Evolutionary conservation across 2,113 vertebrate species (phyloP).

Genomic region (Python bivittatus): DNA sequence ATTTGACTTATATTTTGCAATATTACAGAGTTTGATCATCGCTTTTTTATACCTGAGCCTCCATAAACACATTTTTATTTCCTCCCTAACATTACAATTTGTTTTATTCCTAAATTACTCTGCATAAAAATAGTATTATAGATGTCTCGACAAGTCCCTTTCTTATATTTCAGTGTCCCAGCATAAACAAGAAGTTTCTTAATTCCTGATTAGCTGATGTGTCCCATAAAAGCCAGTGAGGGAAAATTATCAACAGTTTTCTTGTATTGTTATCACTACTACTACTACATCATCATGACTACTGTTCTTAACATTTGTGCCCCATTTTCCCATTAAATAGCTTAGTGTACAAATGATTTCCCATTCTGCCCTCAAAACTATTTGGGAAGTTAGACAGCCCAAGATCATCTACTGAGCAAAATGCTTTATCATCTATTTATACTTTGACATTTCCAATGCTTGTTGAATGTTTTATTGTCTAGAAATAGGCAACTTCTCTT

Average conservation of each 20-base stretch:
- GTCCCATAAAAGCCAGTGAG: not conserved
- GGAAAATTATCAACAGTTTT: not conserved
- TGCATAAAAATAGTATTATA: not conserved
- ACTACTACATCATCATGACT: not conserved
- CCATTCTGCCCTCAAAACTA: not conserved
- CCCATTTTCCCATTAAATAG: not conserved
- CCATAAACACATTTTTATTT: not conserved
- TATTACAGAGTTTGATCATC: not conserved
- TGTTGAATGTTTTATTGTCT: not conserved
- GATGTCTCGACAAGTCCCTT: not conserved
- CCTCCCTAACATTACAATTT: not conserved
- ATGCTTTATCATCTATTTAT: not conserved
- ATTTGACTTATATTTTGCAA: slow-evolving; percentile 9
- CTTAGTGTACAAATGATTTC: not conserved
- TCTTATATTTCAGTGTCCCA: not conserved
- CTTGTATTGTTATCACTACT: not conserved
- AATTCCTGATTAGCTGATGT: not conserved
- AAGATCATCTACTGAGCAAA: not conserved
- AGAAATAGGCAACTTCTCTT: not conserved
- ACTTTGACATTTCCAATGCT: not conserved
- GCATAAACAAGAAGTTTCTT: not conserved
- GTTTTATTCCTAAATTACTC: not conserved
- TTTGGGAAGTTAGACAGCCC: not conserved
- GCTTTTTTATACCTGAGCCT: not conserved
- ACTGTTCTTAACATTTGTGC: not conserved